Evolutionary conservation across 2,797 vertebrate species (phyloP).

Genomic region (Gallinago solitaria): DNA sequence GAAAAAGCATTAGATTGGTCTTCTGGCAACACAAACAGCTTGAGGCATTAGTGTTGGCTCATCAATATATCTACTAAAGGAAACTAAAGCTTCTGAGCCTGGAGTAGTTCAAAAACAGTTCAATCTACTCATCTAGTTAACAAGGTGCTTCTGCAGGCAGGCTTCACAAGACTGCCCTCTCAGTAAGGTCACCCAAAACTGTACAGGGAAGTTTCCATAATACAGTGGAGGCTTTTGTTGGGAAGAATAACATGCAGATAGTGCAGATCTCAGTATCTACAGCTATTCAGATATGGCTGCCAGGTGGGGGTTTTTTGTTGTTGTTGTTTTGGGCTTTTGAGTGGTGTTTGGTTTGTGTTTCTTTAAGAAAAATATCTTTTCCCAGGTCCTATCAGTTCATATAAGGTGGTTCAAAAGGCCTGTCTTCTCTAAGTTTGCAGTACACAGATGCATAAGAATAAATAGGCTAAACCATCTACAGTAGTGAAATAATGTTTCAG

Average conservation of each 20-base stretch:
- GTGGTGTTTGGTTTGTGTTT: background rate
- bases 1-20: background rate
- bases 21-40: background rate
- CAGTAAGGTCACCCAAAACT: background rate
- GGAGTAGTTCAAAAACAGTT: background rate
- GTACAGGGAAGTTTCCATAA: background rate
- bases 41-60: background rate
- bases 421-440: background rate
- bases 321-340: background rate
- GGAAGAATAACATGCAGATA: background rate
- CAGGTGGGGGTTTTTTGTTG: no score
- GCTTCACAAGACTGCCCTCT: background rate
- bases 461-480: background rate
- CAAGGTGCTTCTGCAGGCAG: background rate
- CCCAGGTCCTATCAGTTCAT: background rate
- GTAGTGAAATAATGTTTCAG: background rate
- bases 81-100: background rate
- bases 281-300: background rate
- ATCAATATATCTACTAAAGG: background rate
- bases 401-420: background rate
- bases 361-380: background rate
- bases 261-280: background rate
- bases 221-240: fast-evolving
- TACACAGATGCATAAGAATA: background rate
- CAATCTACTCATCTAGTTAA: background rate